phyloP scores from a whole-genome alignment of 2,888 invertebrate species.

The Philopedon plagiatum region DNA sequence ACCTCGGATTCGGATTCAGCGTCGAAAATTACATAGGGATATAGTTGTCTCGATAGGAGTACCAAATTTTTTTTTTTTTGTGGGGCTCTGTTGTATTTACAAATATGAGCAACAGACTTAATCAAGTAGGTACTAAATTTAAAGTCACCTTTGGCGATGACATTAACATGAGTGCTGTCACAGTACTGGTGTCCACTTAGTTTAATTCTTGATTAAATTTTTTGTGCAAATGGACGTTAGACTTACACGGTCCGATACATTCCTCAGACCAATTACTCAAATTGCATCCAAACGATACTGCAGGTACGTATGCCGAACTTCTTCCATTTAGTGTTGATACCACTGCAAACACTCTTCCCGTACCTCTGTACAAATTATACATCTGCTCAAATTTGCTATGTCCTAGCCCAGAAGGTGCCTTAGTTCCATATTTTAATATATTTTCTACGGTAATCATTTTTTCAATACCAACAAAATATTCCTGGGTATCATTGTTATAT shows the following conservation, averaged over 20 bases:
- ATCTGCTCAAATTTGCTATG: conserved; percentile 64
- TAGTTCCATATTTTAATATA: conserved; percentile 71
- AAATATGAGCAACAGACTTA: too few relatives aligned
- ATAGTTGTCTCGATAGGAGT: too few relatives aligned
- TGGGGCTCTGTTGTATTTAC: too few relatives aligned
- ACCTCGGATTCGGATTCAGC: too few relatives aligned
- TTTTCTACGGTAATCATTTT: conserved; percentile 75
- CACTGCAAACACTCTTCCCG: conserved; percentile 74
- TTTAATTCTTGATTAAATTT: too few relatives aligned
- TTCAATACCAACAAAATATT: conserved; percentile 75
- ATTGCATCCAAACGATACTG: conserved; percentile 77
- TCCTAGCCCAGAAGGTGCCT: conserved; percentile 66
- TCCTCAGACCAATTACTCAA: conserved; percentile 67
- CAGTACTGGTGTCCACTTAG: too few relatives aligned
- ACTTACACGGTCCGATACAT: conserved; percentile 74
- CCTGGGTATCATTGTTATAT: conserved; percentile 70
- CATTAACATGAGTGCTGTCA: too few relatives aligned
- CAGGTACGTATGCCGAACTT: conserved; percentile 79
- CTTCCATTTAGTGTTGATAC: conserved; percentile 69
- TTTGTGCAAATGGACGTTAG: too few relatives aligned
- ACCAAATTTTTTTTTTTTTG: too few relatives aligned
- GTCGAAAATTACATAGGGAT: too few relatives aligned
- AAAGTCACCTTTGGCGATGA: too few relatives aligned
- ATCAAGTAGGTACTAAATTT: too few relatives aligned
- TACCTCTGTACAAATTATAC: conserved; percentile 75